Conservation (phyloP, 1,140 invertebrate genomes). For the Trypoxylus dichotomus region DNA sequence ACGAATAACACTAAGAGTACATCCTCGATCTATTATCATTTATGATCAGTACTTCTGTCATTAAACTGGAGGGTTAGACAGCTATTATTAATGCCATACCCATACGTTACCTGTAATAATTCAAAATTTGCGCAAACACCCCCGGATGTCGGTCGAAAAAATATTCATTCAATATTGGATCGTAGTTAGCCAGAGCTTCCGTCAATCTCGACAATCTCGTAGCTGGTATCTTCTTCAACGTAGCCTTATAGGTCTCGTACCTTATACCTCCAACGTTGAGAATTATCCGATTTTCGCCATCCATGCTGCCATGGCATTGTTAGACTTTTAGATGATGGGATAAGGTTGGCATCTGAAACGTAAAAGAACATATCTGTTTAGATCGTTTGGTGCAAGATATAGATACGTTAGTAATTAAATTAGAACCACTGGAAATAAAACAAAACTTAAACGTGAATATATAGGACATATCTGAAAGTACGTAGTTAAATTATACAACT, state of each 20-base stretch:
- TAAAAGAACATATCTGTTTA: no score
- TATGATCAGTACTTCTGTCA: no score
- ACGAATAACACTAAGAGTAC: no score
- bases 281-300: conserved; percentile 95
- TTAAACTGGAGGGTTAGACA: no score
- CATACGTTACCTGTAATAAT: conserved; percentile 75
- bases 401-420: no score
- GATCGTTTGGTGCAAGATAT: no score
- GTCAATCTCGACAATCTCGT: conserved; percentile 87
- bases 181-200: conserved; percentile 91
- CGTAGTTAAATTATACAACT: no score
- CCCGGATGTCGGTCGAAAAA: conserved; percentile 98
- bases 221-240: conserved; percentile 92
- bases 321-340: background rate
- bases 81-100: no score
- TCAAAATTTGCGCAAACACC: conserved; percentile 93
- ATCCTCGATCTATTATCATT: no score
- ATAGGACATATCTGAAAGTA: no score
- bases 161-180: conserved; percentile 96
- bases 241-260: conserved; percentile 94
- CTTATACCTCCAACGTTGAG: conserved; percentile 98
- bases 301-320: conserved; percentile 60
- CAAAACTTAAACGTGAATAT: no score
- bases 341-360: background rate
- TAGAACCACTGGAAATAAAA: no score